phyloP scores from a whole-genome alignment of 2,888 invertebrate species.

The Plebejus anna region DNA sequence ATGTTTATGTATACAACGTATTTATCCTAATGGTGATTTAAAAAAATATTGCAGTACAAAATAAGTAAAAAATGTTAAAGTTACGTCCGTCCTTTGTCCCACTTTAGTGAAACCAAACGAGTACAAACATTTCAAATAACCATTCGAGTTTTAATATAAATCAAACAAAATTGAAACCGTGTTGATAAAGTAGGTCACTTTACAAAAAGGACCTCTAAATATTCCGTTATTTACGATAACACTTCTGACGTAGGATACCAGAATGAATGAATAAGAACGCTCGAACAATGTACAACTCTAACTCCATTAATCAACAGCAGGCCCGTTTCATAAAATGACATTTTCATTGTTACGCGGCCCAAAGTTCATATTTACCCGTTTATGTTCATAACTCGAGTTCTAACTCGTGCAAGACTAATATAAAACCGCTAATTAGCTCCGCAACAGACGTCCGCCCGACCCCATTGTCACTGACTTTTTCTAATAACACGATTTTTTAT shows the following conservation, averaged over 20 bases:
- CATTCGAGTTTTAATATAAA: constrained; percentile 7
- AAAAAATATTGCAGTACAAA: background rate
- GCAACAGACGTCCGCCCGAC: constrained; percentile 38
- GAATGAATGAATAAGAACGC: constrained; percentile 63
- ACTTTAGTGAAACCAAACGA: constrained; percentile 3
- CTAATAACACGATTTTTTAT: constrained; percentile 33
- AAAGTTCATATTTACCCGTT: constrained; percentile 67
- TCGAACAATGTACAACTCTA: constrained; percentile 54
- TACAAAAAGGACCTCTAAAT: constrained; percentile 33
- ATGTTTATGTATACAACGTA: background rate
- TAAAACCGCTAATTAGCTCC: constrained; percentile 49
- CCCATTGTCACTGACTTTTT: constrained; percentile 38
- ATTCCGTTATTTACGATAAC: constrained; percentile 50
- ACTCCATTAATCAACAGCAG: constrained; percentile 69
- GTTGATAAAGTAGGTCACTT: constrained; percentile 16
- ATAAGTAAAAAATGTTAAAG: background rate
- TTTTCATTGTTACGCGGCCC: constrained; percentile 71
- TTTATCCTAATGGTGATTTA: background rate
- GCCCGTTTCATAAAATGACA: constrained; percentile 76
- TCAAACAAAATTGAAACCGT: constrained; percentile 18
- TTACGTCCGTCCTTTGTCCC: background rate
- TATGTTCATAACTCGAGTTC: constrained; percentile 56
- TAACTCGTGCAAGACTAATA: constrained; percentile 53
- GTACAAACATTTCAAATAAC: background rate
- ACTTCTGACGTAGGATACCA: constrained; percentile 45